These are phyloP conservation scores for Otus scops DNA, from an alignment of 2,797 vertebrate species.

Conservation along the genomic window DNA sequence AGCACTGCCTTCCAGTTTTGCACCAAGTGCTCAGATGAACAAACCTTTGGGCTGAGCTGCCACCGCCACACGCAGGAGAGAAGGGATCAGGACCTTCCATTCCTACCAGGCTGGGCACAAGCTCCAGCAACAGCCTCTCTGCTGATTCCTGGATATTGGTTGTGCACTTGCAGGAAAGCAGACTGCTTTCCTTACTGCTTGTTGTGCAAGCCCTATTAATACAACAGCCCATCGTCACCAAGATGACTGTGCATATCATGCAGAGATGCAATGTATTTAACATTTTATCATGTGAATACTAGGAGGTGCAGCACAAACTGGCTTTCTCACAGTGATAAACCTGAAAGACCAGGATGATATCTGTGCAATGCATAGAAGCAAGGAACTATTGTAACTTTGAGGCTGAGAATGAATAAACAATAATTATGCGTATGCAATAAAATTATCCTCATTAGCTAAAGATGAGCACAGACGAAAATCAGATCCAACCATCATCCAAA, in stretches of 20 bases:
- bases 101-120: fast-evolving
- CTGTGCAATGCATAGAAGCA: background rate
- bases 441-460: background rate
- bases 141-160: background rate
- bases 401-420: constrained; percentile 32
- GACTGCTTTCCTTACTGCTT: background rate
- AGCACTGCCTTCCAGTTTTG: background rate
- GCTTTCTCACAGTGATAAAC: background rate
- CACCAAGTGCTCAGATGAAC: background rate
- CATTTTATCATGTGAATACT: background rate
- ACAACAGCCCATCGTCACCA: no score
- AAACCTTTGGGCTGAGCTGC: background rate
- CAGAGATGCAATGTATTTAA: background rate
- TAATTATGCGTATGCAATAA: background rate
- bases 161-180: background rate
- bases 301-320: background rate
- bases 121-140: background rate
- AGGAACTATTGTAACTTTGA: background rate
- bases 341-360: constrained; percentile 41
- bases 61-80: fast-evolving
- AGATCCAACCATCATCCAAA: background rate
- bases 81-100: background rate
- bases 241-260: background rate
- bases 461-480: background rate
- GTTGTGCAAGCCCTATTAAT: background rate